Base-by-base conservation (phyloP, 2,797 vertebrate genomes). In the Sphaeramia orbicularis region DNA sequence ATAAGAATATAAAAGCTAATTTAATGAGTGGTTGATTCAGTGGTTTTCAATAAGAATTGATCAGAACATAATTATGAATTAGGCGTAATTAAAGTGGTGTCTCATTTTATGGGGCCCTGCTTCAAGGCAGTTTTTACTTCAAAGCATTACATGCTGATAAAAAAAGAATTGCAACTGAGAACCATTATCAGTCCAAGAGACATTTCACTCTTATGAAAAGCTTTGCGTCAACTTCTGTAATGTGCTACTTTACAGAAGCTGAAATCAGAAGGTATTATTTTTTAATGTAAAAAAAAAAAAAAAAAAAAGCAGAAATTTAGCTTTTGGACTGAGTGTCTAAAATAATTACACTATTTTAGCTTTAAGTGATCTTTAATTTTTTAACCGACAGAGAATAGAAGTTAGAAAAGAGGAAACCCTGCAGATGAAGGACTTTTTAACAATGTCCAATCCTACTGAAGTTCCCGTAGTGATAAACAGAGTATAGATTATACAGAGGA, bases 1-100 rank as follows among this genome's bases (percentile, higher is more conserved):
- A 38, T 15, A 49, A 53, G 42, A 41, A 65, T 42, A 53, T 65
- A 60, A 77, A 74, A 32, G 40, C 43, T 63, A 14, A 83, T 79
- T 85, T 70, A 82, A 83, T 83, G 78, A 81, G 57, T 16, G 59
- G 50, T 54, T 78, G 53, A 73, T 81, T 81, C 63, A 65, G 41
- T 80, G 52, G 14, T 63, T 80, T 72, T 78, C 63, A 76, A 83
- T 77, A 65, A 63, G 59, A 80, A 82, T 76, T 76, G 80, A 90
- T 88, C 70, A 71, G 65, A 67, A 67, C 65, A 76, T 87, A 75
- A 83, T 80, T 74, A 76, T 82, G 63, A 86, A 84, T 84, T 69
- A 74, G 35, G 51, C 52, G 38, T 76, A 74, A 85, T 84, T 75
- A 71, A 65, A 80, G 42, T 37, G 19, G 21, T 63, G 77, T 83